Evolutionary conservation across 2,113 vertebrate genomes (phyloP), one percentile per base, ranked within the genome.

Genomic region (Ursus arctos): DNA sequence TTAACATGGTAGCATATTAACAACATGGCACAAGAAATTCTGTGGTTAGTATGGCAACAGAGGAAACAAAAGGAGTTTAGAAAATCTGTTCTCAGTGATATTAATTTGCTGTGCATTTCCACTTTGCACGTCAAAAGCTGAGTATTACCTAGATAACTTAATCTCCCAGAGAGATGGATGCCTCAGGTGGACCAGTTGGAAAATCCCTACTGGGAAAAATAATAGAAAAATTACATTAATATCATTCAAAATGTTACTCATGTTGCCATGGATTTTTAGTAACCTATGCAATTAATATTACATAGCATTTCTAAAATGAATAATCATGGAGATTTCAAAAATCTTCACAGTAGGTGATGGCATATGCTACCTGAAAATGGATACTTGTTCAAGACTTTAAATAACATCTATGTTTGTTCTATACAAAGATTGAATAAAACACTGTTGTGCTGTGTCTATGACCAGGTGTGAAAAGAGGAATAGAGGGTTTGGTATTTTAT

Each of bases 261-360:
- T 57, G 7, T 49, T 40, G 9, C 15, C 84, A 71, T 63, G 19
- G 21, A 83, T 65, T 65, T 91, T 63, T 93, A 79, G 36, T 67
- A 94, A 79, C 72, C 53, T 87, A 18, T 74, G 4, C 24, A 79
- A 79, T 83, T 79, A 93, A 51, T 71, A 91, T 76, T 93, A 91
- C 22, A 71, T 26, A 87, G 22, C 31, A 77, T 55, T 86, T 86
- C 28, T 18, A 94, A 88, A 92, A 90, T 81, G 9, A 93, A 71
- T 91, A 92, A 87, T 77, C 86, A 79, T 49, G 0, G 7, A 51
- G 57, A 22, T 36, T 88, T 80, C 43, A 74, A 53, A 88, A 87
- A n/a, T 81, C 14, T 82, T 74, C 33, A 63, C 36, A 82, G 33
- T 33, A 51, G 51, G 36, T 72, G 15, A 59, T 26, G 2, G 33